Evolutionary conservation across 2,888 invertebrate species (phyloP), one percentile per base, ranked within the genome.

Genomic region (Isotomurus palustris): DNA sequence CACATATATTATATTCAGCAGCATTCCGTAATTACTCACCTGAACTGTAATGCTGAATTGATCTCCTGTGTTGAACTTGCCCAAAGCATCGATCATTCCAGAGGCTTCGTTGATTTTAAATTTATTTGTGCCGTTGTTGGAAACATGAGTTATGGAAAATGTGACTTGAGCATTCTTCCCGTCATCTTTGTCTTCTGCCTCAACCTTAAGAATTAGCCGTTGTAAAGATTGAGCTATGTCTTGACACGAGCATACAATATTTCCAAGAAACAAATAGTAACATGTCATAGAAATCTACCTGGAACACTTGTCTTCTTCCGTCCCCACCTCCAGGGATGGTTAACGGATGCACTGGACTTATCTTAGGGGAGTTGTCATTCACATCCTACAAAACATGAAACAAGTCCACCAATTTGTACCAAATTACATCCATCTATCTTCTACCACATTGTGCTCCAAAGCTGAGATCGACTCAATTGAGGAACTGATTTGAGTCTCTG

Each of bases 11-110:
- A n/a, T n/a, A n/a, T n/a, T n/a, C n/a, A n/a, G n/a, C n/a, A n/a
- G n/a, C n/a, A n/a, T n/a, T n/a, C n/a, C n/a, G n/a, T n/a, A n/a
- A n/a, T n/a, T n/a, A n/a, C 24, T 68, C 55, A 76, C 91, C 73
- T 89, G 85, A 0, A 92, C 83, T 0, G 91, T 91, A 22, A 92
- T 83, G 73, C 89, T 90, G 77, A 89, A 92, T 71, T 91, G 90
- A 71, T 91, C 90, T 0, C 91, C 92, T 0, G 91, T 87, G 73
- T 85, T 83, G 12, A 92, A 74, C 55, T 88, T 86, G 3, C 87
- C 87, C n/a, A 84, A 82, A 19, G 89, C 86, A 59, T 88, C 85
- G 74, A 80, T 63, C 66, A 85, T 81, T 24, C 92, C 92, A 14
- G 85, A 86, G 70, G 80, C 81, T 49, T 87, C 83, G 73, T 92